These are phyloP conservation scores for Bombus polaris DNA, from an alignment of 1,140 invertebrate species.

Conservation along the genomic window DNA sequence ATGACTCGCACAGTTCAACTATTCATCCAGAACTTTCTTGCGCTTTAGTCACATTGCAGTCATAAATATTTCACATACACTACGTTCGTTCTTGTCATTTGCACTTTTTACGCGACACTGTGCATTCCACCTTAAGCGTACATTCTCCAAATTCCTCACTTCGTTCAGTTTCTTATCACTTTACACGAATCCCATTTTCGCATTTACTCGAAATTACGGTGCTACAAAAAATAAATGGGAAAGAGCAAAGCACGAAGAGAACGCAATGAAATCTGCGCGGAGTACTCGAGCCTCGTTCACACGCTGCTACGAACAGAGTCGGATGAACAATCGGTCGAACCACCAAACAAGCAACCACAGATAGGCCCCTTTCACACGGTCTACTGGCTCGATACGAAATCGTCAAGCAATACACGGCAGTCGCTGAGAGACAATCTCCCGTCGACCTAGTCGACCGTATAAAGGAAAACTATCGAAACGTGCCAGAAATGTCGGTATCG, in stretches of 20 bases:
- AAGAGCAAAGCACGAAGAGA: no score
- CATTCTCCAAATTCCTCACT: no score
- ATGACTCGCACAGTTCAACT: background rate
- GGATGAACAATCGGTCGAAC: constrained; percentile 23
- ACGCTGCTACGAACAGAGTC: constrained; percentile 2
- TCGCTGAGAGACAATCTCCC: constrained; percentile 32
- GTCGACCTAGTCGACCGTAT: background rate
- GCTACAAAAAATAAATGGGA: background rate
- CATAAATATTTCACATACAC: background rate
- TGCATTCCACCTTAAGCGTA: no score
- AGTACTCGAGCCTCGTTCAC: background rate
- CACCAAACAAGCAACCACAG: constrained; percentile 13
- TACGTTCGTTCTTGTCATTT: background rate
- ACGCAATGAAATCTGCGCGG: background rate
- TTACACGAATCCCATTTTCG: no score
- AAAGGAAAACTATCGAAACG: constrained; percentile 12
- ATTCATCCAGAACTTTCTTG: background rate
- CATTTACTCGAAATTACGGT: background rate
- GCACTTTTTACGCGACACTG: no score
- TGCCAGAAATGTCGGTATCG: background rate
- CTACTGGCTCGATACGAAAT: constrained; percentile 19
- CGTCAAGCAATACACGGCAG: constrained; percentile 1
- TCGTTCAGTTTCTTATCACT: no score
- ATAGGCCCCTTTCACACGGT: constrained; percentile 41
- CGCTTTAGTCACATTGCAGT: background rate